These are phyloP conservation scores for Anguilla megastoma DNA, from an alignment of 2,797 vertebrate genomes.

Conservation along the genomic window DNA sequence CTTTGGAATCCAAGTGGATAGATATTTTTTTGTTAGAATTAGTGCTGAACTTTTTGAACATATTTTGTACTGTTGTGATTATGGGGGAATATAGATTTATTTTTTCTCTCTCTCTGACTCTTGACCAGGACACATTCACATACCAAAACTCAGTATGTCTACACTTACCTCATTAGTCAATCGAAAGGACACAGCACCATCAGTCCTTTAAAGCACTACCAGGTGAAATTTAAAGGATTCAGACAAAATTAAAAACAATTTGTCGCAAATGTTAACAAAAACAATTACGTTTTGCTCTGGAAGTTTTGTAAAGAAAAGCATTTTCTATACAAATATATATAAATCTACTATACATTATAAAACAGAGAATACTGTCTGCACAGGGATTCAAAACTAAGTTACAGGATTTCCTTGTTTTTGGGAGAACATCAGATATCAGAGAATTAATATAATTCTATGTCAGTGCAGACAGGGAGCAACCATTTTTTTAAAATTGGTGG, in stretches of 20 bases:
- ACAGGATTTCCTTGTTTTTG: conserved; percentile 34
- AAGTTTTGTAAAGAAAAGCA: conserved; percentile 12
- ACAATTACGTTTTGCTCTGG: conserved; percentile 28
- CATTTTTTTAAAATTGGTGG: conserved; percentile 36
- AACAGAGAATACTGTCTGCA: conserved; percentile 46
- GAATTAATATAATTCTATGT: conserved; percentile 66
- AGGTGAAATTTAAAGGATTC: conserved; percentile 5
- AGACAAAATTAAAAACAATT: conserved; percentile 16
- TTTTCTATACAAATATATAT: conserved; percentile 39
- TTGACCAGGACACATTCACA: not conserved
- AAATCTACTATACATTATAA: conserved; percentile 36
- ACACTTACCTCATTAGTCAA: not conserved
- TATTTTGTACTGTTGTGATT: not conserved
- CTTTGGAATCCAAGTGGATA: not conserved
- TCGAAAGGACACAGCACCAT: not conserved
- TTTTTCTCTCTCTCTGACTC: not conserved
- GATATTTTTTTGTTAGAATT: not conserved
- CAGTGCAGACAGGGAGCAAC: conserved; percentile 19
- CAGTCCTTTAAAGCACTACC: not conserved
- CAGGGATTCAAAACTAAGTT: conserved; percentile 40
- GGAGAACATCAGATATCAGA: conserved; percentile 28
- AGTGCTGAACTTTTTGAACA: not conserved
- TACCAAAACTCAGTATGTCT: not conserved
- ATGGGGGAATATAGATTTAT: not conserved
- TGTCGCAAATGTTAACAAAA: conserved; percentile 44